Evolutionary conservation across 2,888 invertebrate genomes (phyloP), one percentile per base, ranked within the genome.

Genomic region (Heteromyza rotundicornis): DNA sequence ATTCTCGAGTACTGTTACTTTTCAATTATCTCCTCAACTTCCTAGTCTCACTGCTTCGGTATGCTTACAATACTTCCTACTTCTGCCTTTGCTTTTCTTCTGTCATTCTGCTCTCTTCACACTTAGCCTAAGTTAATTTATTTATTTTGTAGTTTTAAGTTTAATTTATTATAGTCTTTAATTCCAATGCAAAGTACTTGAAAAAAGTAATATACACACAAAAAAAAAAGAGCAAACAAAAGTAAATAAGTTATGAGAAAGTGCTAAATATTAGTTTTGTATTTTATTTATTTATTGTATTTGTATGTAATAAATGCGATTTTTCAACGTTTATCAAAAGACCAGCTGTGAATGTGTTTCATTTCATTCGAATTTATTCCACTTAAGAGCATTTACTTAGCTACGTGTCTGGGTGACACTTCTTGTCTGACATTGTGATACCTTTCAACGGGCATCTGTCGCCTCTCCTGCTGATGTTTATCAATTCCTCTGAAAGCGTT

Each of bases 121-220:
- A 40, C 10, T 40, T 47, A 19, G 47, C 8, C 19, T 19, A 19
- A 47, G 47, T 47, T 20, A 47, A 55, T 36, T 60, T 60, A 53
- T 60, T 61, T 59, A 54, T 65, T 35, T 51, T 57, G n/a, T 57
- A 36, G 17, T 52, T 27, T 10, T 64, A 57, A 57, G 59, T 32
- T 10, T 55, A 57, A 36, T 19, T 59, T 55, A 44, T 55, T 50
- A 14, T 57, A 19, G 60, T 49, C 47, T 47, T 74, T 71, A 74
- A 74, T 68, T 69, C 74, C 71, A 77, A 77, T 60, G 77, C 74
- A 75, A 71, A 55, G 10, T 10, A 40, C 16, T n/a, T 40, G 14
- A 40, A 40, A 40, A 40, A 40, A n/a, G 3, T 40, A 40, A n/a
- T 3, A 40, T 10, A 40, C 16, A n/a, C 3, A 40, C n/a, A 51